Evolutionary conservation across 37 sponge, comb jelly and placozoan species (phyloP).

Genomic region (Cladorhizidae sp.): DNA sequence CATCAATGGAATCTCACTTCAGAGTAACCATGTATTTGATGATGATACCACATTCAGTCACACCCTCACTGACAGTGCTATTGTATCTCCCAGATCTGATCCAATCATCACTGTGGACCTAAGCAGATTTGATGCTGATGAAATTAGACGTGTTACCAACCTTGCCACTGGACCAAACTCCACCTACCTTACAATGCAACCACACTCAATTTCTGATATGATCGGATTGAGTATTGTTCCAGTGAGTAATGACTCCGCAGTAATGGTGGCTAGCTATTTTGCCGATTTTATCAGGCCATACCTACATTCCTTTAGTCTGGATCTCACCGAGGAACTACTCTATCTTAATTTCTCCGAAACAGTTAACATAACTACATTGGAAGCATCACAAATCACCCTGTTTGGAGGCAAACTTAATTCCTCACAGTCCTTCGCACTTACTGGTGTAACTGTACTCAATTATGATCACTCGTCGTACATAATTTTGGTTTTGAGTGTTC

Average conservation of each 20-base stretch:
- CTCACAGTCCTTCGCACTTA: constrained; percentile 45
- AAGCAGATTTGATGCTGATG: constrained; percentile 71
- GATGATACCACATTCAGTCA: constrained; percentile 36
- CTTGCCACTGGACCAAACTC: constrained; percentile 43
- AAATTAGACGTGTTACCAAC: constrained; percentile 36
- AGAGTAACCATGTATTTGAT: constrained; percentile 35
- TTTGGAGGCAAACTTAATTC: neutral
- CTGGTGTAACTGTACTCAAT: constrained; percentile 60
- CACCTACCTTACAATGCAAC: constrained; percentile 50
- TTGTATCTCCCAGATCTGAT: constrained; percentile 4
- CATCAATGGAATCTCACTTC: constrained; percentile 60
- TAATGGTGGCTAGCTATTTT: constrained; percentile 37
- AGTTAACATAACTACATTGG: constrained; percentile 63
- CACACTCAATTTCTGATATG: constrained; percentile 68
- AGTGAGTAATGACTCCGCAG: constrained; percentile 39
- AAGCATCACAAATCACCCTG: constrained; percentile 67
- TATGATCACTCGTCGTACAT: constrained; percentile 47
- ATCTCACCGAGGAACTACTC: constrained; percentile 66
- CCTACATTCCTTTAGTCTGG: constrained; percentile 44
- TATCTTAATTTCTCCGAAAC: constrained; percentile 80
- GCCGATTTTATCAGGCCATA: constrained; percentile 54
- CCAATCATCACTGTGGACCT: constrained; percentile 57
- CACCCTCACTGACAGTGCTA: constrained; percentile 64
- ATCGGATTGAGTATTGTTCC: constrained; percentile 24
- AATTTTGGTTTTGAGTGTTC: constrained; percentile 32